These are phyloP conservation scores for Mellivora capensis DNA, from an alignment of 2,113 vertebrate species.

Conservation along the genomic window DNA sequence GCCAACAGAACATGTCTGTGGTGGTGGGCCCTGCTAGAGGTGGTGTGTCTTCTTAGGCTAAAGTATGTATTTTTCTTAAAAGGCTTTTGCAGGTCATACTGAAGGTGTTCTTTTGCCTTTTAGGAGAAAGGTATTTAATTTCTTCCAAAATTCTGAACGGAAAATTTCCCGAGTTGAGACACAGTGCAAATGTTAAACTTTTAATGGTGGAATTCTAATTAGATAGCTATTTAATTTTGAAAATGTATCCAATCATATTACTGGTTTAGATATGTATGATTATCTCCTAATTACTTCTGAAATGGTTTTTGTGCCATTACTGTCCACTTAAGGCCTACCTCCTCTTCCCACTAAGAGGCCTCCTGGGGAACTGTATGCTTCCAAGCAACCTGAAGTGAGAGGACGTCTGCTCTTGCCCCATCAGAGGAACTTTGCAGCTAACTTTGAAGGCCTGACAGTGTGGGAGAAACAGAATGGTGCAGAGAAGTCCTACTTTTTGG, in stretches of 20 bases:
- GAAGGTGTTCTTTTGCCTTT: not conserved
- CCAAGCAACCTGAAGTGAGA: not conserved
- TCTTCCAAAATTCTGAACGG: not conserved
- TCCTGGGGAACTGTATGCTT: not conserved
- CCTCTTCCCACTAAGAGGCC: not conserved
- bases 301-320: constrained; percentile 15
- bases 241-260: not conserved
- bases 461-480: not conserved
- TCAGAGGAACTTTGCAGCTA: not conserved
- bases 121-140: constrained; percentile 2
- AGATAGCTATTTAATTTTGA: constrained; percentile 42
- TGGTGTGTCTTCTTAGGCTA: not conserved
- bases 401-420: not conserved
- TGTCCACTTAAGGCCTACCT: not conserved
- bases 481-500: not conserved
- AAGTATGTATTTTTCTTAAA: not conserved
- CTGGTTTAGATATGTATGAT: not conserved
- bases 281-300: constrained; percentile 44
- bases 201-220: constrained; percentile 49
- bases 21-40: not conserved
- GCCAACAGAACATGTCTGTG: not conserved
- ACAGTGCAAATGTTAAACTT: constrained; percentile 29
- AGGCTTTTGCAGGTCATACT: not conserved
- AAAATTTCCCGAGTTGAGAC: constrained; percentile 15
- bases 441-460: not conserved